Evolutionary conservation across 1,140 invertebrate species (phyloP), one percentile per base, ranked within the genome.

Genomic region (Drosophila repleta): DNA sequence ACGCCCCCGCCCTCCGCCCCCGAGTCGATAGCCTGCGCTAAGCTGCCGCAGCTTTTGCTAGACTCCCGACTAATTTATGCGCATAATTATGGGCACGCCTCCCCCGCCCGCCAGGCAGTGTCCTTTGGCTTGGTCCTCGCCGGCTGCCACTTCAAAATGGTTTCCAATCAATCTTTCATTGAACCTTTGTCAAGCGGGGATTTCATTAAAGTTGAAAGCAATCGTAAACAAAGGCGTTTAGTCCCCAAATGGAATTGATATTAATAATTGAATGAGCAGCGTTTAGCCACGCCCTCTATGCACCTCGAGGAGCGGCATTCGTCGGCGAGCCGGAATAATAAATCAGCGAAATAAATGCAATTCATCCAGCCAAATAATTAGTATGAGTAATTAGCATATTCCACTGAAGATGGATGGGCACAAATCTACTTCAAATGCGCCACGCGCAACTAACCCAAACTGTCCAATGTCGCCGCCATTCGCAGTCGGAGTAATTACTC

Each of bases 161-260:
- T 73, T 84, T 76, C 80, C 80, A 84, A 84, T 84, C 80, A 84
- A 85, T 84, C 80, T 85, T 76, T 65, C 64, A 85, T 84, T 85
- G 81, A 84, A 84, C 80, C 80, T 84, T 84, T 84, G 81, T 76
- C 81, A 85, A 57, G 81, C 81, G 73, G 67, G 64, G 81, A 84
- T 85, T 84, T 84, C 67, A 85, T 84, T 85, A 84, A 84, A 84
- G 64, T 76, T 69, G 72, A 84, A 70, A 64, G 76, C 72, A 76
- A 57, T 58, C 68, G 55, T 53, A 41, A 51, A 77, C 65, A 62
- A 74, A 51, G 51, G 24, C 76, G 64, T 57, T 83, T 83, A 64
- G 63, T n/a, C 37, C 76, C 66, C 58, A 65, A 76, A 85, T 69
- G 80, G 73, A 73, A 80, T 65, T 76, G 77, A 81, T 80, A 87